Evolutionary conservation across 1,140 invertebrate genomes (phyloP), one percentile per base, ranked within the genome.

Genomic region (Artemia franciscana): DNA sequence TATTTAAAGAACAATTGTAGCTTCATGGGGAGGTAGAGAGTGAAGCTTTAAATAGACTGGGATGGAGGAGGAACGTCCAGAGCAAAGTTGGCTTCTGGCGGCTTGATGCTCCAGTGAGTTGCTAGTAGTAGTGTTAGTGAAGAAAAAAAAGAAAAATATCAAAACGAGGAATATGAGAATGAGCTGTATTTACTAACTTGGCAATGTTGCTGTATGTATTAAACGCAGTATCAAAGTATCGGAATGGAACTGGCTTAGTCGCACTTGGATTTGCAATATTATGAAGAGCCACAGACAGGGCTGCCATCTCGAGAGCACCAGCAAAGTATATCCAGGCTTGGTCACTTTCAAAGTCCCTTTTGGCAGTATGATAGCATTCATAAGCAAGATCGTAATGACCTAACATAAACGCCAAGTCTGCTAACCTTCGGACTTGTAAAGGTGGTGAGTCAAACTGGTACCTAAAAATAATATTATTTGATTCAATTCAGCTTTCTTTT

Each of bases 261-360:
- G 60, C 28, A 62, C 30, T 12, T 60, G 64, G 28, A 64, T 82
- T 81, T 0, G 84, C 84, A 70, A 88, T 88, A 26, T 80, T 73
- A 60, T 79, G 80, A 85, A 95, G 88, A 69, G 92, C 95, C 1
- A 89, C 85, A 64, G 90, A 85, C 0, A 95, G 72, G 2, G 88
- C 87, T 4, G 91, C 91, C 91, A 96, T 95, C 78, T 96, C 92
- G 56, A 93, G 73, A 21, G 92, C 91, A 12, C 91, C 91, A 7
- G 93, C 92, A 74, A 89, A 95, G 72, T 94, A 91, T 12, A 96
- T 75, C 93, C 92, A 98, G 0, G 94, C 94, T 68, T 91, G 86
- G 73, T 98, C 94, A 18, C 84, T 85, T 68, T 86, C 86, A 73
- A 98, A 98, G 70, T 98, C 95, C 64, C 91, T 81, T 74, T 97